Percentiles rank a stretch among this genome's conserved stretches.
phyloP scores from a whole-genome alignment of 1,140 invertebrate species.

The Eupeodes corollae region DNA sequence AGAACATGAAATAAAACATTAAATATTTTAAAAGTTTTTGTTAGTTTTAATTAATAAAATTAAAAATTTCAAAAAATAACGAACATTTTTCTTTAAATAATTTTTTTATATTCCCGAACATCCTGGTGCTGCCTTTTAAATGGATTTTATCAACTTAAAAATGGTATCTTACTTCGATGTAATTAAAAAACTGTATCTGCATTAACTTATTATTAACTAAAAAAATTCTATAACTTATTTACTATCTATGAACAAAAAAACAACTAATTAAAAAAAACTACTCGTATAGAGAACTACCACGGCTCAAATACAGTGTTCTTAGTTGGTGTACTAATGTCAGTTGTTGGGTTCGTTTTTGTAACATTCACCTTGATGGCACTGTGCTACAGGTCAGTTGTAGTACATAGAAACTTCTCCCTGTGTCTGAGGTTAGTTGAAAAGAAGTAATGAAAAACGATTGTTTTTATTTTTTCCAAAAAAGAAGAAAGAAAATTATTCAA shows the following conservation, averaged over 20 bases:
- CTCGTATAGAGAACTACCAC: constrained; percentile 73
- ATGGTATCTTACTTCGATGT: background rate
- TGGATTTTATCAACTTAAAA: background rate
- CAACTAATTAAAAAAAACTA: constrained; percentile 22
- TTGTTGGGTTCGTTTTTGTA: constrained; percentile 96
- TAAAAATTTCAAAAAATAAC: too few species aligned
- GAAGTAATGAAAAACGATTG: constrained; percentile 43
- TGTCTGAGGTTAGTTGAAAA: constrained; percentile 83
- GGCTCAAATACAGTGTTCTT: constrained; percentile 91
- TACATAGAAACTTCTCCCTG: constrained; percentile 94
- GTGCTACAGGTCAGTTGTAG: constrained; percentile 98
- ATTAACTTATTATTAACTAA: background rate
- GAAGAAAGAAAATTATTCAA: constrained; percentile 43
- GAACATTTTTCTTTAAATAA: too few species aligned
- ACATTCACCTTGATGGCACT: constrained; percentile 95
- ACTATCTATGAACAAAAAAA: too few species aligned
- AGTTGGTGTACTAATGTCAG: constrained; percentile 93
- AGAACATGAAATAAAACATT: too few species aligned
- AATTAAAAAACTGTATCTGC: background rate
- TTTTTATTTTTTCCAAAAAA: constrained; percentile 24
- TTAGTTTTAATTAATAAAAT: too few species aligned
- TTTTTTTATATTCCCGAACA: too few species aligned
- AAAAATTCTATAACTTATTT: too few species aligned
- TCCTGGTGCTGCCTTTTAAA: background rate
- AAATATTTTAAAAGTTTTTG: too few species aligned